Evolutionary conservation across 1,140 invertebrate genomes (phyloP), one percentile per base, ranked within the genome.

Genomic region (Acyrthosiphon pisum): DNA sequence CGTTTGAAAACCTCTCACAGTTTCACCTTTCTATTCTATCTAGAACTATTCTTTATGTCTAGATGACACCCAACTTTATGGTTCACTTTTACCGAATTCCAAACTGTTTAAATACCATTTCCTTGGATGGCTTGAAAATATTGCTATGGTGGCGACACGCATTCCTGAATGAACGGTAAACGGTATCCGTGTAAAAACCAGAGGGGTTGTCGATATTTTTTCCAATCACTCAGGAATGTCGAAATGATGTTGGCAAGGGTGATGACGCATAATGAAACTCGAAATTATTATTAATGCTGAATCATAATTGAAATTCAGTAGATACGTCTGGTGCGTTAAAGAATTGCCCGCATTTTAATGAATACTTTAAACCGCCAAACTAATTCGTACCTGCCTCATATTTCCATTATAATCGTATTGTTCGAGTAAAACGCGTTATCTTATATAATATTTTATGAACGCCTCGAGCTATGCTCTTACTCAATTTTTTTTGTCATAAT

Each of bases 281-380:
- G 89, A 90, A 90, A 90, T 90, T 89, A 89, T 89, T 89, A 89
- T 89, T 90, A 90, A 90, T 41, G 53, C 56, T 41, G 56, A 68
- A 90, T 90, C 89, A 44, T 90, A 90, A 90, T 90, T 90, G 89
- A 68, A 90, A 90, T 90, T 90, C 89, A 90, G 89, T 68, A 44
- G 35, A 44, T 90, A 68, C 46, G 88, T 90, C 35, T 60, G 23
- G 30, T 18, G 56, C 37, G 26, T 11, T 44, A 56, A 76, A 68
- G 41, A 90, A 90, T 60, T 23, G 50, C 53, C 56, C 11, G 88
- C 41, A 90, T 90, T 90, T 41, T 90, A 60, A 88, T 88, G 46
- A 50, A 88, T 48, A 41, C 48, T 35, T 22, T n/a, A 50, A 88
- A 88, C 41, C 22, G 11, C n/a, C 30, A 50, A 50, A 50, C 46